Percentiles rank a stretch among this genome's conserved stretches.
Evolutionary conservation across 2,888 invertebrate species (phyloP).

Genomic region (Pardosa pseudoannulata): DNA sequence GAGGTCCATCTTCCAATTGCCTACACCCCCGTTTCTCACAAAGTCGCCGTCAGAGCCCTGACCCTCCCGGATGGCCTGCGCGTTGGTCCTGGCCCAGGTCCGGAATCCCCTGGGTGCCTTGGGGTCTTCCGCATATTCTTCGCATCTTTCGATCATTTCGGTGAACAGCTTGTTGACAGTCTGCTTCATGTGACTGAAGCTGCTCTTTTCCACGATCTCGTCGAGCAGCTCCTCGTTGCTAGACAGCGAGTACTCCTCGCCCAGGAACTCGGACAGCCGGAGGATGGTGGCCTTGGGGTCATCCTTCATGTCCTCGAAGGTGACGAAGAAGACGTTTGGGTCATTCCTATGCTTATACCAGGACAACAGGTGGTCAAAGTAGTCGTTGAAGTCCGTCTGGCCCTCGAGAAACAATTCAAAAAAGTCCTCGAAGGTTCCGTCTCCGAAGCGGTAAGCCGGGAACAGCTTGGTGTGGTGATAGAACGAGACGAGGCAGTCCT

Average conservation of each 20-base stretch:
- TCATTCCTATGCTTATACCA: constrained; percentile 74
- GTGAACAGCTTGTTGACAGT: constrained; percentile 49
- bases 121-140: constrained; percentile 43
- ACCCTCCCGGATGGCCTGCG: constrained; percentile 45
- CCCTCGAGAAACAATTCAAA: constrained; percentile 77
- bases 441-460: constrained; percentile 51
- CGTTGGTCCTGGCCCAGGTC: constrained; percentile 34
- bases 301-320: constrained; percentile 78
- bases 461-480: constrained; percentile 76
- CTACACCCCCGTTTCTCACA: constrained; percentile 76
- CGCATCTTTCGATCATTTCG: constrained; percentile 45
- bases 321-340: constrained; percentile 77
- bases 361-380: constrained; percentile 72
- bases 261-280: constrained; percentile 74
- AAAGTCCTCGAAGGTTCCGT: constrained; percentile 77
- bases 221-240: constrained; percentile 50
- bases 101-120: constrained; percentile 41
- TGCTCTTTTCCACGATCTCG: constrained; percentile 62
- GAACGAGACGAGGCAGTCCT: constrained; percentile 78
- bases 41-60: constrained; percentile 57
- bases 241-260: constrained; percentile 39
- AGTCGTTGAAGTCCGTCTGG: constrained; percentile 75
- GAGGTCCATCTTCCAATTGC: constrained; percentile 77
- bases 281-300: constrained; percentile 71
- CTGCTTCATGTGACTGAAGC: constrained; percentile 71